Conservation (phyloP, 2,888 invertebrate genomes). For the Athalia circularis region DNA sequence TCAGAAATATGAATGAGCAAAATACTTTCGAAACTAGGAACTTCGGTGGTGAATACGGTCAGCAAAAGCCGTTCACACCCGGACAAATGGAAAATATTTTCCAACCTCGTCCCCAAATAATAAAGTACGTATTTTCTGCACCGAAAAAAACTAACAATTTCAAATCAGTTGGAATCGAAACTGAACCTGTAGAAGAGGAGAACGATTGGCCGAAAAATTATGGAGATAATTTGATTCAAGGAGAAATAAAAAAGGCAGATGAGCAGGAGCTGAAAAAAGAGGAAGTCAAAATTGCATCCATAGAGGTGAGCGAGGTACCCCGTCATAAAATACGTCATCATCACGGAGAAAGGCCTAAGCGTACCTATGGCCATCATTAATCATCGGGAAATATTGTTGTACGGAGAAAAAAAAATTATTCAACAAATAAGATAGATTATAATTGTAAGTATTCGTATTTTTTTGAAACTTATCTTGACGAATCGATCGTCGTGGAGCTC, state of each 20-base stretch:
- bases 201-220: conserved; percentile 50
- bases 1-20: conserved; percentile 4
- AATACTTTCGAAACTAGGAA: background rate
- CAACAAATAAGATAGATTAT: background rate
- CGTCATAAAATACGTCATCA: conserved; percentile 64
- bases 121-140: conserved; percentile 58
- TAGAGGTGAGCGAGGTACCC: conserved; percentile 63
- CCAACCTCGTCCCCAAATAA: conserved; percentile 61
- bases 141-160: conserved; percentile 10
- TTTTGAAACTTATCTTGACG: background rate
- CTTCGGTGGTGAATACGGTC: background rate
- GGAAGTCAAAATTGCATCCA: conserved; percentile 60
- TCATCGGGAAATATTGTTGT: background rate
- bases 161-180: background rate
- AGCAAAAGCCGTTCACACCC: background rate
- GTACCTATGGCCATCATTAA: background rate
- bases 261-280: conserved; percentile 44
- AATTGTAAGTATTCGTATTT: too few species aligned
- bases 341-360: conserved; percentile 56
- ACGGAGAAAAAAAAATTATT: background rate
- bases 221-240: conserved; percentile 53
- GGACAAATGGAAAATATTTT: conserved; percentile 59
- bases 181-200: background rate
- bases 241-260: conserved; percentile 49
- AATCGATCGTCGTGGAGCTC: background rate